Conservation (phyloP, 2,888 invertebrate genomes). For the Aradus depressus region DNA sequence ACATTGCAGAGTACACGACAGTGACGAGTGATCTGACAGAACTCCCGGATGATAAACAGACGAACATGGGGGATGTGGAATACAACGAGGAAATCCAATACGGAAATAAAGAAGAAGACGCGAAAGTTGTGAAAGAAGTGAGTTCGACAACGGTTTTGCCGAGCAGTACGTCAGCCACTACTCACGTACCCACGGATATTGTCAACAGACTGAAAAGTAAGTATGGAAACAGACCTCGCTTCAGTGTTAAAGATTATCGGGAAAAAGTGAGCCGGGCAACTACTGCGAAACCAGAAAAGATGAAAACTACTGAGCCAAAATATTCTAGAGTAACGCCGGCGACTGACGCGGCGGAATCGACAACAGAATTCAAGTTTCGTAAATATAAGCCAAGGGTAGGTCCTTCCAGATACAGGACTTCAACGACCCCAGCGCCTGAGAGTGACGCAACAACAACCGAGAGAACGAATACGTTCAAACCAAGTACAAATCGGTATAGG, state of each 20-base stretch:
- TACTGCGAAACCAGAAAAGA: conserved; percentile 33
- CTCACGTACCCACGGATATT: conserved; percentile 14
- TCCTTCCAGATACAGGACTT: conserved; percentile 26
- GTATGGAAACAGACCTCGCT: conserved; percentile 45
- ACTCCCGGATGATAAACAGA: neutral
- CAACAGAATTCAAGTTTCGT: conserved; percentile 36
- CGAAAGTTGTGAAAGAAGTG: neutral
- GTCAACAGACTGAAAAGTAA: conserved; percentile 26
- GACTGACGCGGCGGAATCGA: conserved; percentile 38
- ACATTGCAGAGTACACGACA: conserved; percentile 17
- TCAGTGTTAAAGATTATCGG: conserved; percentile 64
- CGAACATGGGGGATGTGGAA: neutral
- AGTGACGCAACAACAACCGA: conserved; percentile 28
- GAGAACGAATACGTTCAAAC: conserved; percentile 27
- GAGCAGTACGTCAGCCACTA: conserved; percentile 17
- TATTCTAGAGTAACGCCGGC: conserved; percentile 37
- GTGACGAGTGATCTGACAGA: conserved; percentile 4
- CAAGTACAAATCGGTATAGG: conserved; percentile 26
- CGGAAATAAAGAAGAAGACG: conserved; percentile 11
- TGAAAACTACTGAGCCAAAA: conserved; percentile 39
- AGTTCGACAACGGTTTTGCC: conserved; percentile 28
- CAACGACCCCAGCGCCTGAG: conserved; percentile 24
- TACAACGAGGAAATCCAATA: neutral
- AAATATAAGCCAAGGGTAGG: conserved; percentile 28
- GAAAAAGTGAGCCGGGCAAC: conserved; percentile 34